Base-by-base conservation (phyloP, 2,888 invertebrate species). In the Thereva nobilitata region DNA sequence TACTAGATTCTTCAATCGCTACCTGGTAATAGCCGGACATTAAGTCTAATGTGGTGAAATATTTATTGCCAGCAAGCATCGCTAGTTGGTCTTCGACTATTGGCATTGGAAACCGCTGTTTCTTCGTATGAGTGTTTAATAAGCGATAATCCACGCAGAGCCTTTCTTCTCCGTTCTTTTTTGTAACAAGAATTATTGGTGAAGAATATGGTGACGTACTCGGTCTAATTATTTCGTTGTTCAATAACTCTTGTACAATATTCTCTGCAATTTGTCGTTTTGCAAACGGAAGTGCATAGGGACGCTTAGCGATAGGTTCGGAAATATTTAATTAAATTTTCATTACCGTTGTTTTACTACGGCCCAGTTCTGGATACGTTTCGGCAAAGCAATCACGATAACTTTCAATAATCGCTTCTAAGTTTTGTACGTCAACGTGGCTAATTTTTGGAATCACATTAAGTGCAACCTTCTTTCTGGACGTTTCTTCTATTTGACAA, bases 11-110 rank as follows among this genome's bases (percentile, higher is more conserved):
- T 1, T 42, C 44, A 2, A 42, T 23, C 8, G 40, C 0, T 6
- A 56, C n/a, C 35, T 56, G 56, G 12, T 56, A n/a, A 8, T 56
- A 56, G 1, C 56, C 56, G 4, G 44, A n/a, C 34, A 34, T 56
- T 7, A 56, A 9, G 5, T 56, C 56, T 5, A 56, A 12, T 23
- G 42, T 23, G 3, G 56, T 56, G 34, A 41, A 56, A 23, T 34
- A 56, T 4, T 44, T 4, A 12, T 56, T 42, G 3, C 44, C 44
- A 56, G 23, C 5, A 4, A 56, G 8, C 9, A 44, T 1, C 4
- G 44, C 6, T 5, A 44, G 9, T 4, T 44, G 56, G 3, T 56
- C 44, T 12, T 56, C 56, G 2, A 56, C 23, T 4, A n/a, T 23
- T 4, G 56, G 56, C 56, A 56, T 56, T 4, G 42, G 42, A 9